Percentiles rank a stretch among this genome's conserved stretches.
Evolutionary conservation across 2,113 vertebrate species (phyloP).

Genomic region (Ondatra zibethicus): DNA sequence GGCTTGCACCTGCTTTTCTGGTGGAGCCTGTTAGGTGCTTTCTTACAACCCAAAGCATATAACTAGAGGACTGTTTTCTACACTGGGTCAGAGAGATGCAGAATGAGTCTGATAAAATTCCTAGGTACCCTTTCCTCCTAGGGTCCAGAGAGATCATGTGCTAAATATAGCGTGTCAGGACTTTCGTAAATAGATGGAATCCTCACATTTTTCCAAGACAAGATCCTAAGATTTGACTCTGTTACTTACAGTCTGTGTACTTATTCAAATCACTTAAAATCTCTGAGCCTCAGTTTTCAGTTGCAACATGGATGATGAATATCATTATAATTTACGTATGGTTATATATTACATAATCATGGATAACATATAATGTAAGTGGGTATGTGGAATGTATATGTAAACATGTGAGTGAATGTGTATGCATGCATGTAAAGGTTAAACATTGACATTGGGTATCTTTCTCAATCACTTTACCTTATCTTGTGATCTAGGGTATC

Average conservation of each 20-base stretch:
- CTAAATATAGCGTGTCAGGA: neutral
- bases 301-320: neutral
- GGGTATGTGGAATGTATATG: neutral
- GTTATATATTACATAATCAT: neutral
- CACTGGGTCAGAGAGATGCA: neutral
- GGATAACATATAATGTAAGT: neutral
- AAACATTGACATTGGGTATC: neutral
- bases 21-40: neutral
- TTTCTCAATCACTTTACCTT: neutral
- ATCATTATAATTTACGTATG: neutral
- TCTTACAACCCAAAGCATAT: neutral
- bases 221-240: neutral
- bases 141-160: neutral
- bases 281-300: slow-evolving; percentile 10
- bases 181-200: neutral
- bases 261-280: slow-evolving; percentile 1
- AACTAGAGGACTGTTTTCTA: neutral
- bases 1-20: neutral
- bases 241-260: neutral
- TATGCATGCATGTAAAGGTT: neutral
- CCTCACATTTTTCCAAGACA: neutral
- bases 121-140: neutral
- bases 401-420: neutral
- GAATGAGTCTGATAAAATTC: neutral
- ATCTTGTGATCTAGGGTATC: neutral